These are phyloP conservation scores for Drosophila niveifrons DNA, from an alignment of 2,888 invertebrate species.

Conservation along the genomic window DNA sequence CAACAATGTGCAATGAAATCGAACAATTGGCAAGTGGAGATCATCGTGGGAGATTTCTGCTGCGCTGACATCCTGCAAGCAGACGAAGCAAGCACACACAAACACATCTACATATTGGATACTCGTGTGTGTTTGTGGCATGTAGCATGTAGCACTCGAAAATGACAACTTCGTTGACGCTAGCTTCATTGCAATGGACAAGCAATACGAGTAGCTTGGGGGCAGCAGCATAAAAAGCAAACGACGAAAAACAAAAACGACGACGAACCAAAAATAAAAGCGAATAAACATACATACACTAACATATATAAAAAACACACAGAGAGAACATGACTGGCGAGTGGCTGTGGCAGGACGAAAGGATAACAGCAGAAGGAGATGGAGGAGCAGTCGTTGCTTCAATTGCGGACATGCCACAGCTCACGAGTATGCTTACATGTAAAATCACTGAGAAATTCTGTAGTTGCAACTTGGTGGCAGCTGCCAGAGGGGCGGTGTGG, in stretches of 20 bases:
- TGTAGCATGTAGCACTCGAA: constrained; percentile 71
- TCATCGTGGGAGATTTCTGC: constrained; percentile 45
- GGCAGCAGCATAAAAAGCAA: constrained; percentile 39
- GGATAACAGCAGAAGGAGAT: neutral
- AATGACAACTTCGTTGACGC: constrained; percentile 80
- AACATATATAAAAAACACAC: constrained; percentile 23
- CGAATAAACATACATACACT: constrained; percentile 45
- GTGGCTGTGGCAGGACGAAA: constrained; percentile 6
- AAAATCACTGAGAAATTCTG: constrained; percentile 81
- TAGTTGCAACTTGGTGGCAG: constrained; percentile 20
- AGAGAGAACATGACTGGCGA: constrained; percentile 22
- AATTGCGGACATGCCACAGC: constrained; percentile 83
- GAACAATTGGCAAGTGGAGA: constrained; percentile 75
- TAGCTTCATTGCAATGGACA: constrained; percentile 52
- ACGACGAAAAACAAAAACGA: constrained; percentile 20
- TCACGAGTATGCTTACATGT: constrained; percentile 83
- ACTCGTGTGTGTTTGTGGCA: constrained; percentile 29
- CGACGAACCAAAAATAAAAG: constrained; percentile 23
- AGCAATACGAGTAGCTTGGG: constrained; percentile 47
- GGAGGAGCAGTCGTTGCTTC: constrained; percentile 55
- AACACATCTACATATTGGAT: neutral
- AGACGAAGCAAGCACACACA: constrained; percentile 14
- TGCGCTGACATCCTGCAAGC: constrained; percentile 23
- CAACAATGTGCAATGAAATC: constrained; percentile 81
- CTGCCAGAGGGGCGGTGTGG: neutral